Evolutionary conservation across 2,113 vertebrate species (phyloP), one percentile per base, ranked within the genome.

Genomic region (Apus apus): DNA sequence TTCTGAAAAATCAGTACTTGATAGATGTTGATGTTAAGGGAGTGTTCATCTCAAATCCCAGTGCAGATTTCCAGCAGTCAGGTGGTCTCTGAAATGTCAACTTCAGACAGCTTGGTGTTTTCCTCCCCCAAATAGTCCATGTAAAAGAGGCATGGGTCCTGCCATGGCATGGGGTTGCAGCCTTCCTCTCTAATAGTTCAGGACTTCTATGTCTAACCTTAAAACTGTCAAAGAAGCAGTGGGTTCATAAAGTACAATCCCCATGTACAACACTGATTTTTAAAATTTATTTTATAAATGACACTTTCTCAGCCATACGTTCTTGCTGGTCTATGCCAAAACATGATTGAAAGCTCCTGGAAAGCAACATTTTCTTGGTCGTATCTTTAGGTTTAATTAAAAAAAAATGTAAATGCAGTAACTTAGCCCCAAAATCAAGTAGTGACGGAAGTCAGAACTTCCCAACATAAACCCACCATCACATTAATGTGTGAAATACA

Each of bases 401-500:
- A 32, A 34, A 76, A 36, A 22, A 23, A 64, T 9, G 17, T 23
- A 13, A 27, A 57, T 19, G 22, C 27, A 57, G 50, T 77, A 61
- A 5, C 8, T 8, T n/a, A 9, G 26, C 13, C 46, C 34, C 13
- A 3, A 51, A 27, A 21, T 29, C 7, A 53, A 53, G 3, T 8
- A 4, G 23, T 1, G 6, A 38, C 1, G 23, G 1, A 7, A 50
- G 36, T 15, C 21, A 8, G 22, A 36, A 26, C 62, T 38, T 43
- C 16, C 3, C 27, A 18, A 40, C 4, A 1, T 18, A 48, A 50
- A 58, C 1, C 30, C 60, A 10, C 22, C 11, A 5, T 10, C 4
- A 1, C 9, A 1, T 22, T 2, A 11, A 26, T 1, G 20, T 5
- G 45, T n/a, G 43, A 32, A 8, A 36, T 2, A 1, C 2, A 13